Evolutionary conservation across 2,113 vertebrate genomes (phyloP).

Genomic region (Oriolus oriolus): DNA sequence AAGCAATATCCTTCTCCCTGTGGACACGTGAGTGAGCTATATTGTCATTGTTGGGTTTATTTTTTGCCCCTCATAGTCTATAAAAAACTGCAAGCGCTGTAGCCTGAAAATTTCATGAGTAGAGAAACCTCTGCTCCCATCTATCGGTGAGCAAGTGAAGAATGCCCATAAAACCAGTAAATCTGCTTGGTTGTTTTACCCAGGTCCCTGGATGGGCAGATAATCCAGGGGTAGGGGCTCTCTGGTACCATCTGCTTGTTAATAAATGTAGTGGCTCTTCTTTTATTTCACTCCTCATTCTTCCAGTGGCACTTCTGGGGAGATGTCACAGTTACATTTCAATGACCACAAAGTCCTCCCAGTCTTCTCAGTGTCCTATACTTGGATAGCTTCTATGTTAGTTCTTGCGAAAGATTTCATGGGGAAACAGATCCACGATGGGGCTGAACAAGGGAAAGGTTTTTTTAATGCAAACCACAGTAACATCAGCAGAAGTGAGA

Average conservation of each 20-base stretch:
- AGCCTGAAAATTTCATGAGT: not conserved
- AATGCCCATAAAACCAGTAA: not conserved
- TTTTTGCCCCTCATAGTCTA: not conserved
- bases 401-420: not conserved
- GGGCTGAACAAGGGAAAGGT: not conserved
- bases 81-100: not conserved
- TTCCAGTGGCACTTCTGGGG: not conserved
- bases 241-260: not conserved
- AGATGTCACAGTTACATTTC: not conserved
- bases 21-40: not conserved
- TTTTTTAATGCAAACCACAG: not conserved
- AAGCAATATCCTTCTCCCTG: conserved; percentile 2
- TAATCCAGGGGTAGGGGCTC: not conserved
- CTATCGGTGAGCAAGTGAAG: not conserved
- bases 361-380: not conserved
- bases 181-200: not conserved
- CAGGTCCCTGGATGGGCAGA: not conserved
- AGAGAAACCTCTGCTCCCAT: conserved; percentile 23
- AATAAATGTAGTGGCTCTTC: not conserved
- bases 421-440: not conserved
- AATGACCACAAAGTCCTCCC: not conserved
- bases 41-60: not conserved
- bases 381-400: not conserved
- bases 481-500: not conserved
- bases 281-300: not conserved